A percentile compares a stretch with the other conserved stretches of the same genome.
These are phyloP conservation scores for Coelinius sp. DNA, from an alignment of 2,888 invertebrate species.

Conservation along the genomic window DNA sequence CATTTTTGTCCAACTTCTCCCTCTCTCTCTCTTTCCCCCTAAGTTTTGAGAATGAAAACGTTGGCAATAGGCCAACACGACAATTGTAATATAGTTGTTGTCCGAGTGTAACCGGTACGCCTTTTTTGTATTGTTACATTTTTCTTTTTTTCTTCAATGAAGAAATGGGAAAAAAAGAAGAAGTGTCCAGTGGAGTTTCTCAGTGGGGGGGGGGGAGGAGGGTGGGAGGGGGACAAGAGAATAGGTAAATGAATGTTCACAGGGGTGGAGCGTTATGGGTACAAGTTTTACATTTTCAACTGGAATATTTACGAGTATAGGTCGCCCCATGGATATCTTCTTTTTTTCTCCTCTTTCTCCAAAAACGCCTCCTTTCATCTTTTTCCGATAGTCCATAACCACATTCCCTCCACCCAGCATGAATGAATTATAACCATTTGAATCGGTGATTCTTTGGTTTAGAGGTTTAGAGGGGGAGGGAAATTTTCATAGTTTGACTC, in stretches of 20 bases:
- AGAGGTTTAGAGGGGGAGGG: background rate
- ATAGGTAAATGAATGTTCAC: slow-evolving; percentile 50
- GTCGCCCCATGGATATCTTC: slow-evolving; percentile 41
- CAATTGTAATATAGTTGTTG: slow-evolving; percentile 61
- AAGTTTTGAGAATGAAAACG: slow-evolving; percentile 46
- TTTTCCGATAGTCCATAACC: slow-evolving; percentile 33
- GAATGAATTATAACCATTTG: slow-evolving; percentile 1
- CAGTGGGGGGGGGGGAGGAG: slow-evolving; percentile 30
- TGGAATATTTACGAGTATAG: slow-evolving; percentile 56
- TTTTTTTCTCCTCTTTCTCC: slow-evolving; percentile 21
- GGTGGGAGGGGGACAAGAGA: slow-evolving; percentile 51
- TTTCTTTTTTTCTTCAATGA: slow-evolving; percentile 39
- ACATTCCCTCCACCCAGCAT: slow-evolving; percentile 34
- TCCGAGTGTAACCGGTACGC: slow-evolving; percentile 59
- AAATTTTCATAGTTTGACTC: slow-evolving; percentile 17
- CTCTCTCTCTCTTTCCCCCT: too few relatives aligned
- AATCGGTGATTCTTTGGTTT: slow-evolving; percentile 15
- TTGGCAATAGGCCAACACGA: slow-evolving; percentile 50
- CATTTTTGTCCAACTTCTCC: slow-evolving; percentile 10
- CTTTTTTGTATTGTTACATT: slow-evolving; percentile 44
- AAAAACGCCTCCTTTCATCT: slow-evolving; percentile 14
- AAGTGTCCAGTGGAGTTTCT: slow-evolving; percentile 30
- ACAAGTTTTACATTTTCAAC: slow-evolving; percentile 50
- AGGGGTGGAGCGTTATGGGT: slow-evolving; percentile 54
- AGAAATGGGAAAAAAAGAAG: slow-evolving; percentile 1